Percentiles rank a stretch among this genome's conserved stretches.
Evolutionary conservation across 2,888 invertebrate genomes (phyloP).

Genomic region (Blastobasis lacticolella): DNA sequence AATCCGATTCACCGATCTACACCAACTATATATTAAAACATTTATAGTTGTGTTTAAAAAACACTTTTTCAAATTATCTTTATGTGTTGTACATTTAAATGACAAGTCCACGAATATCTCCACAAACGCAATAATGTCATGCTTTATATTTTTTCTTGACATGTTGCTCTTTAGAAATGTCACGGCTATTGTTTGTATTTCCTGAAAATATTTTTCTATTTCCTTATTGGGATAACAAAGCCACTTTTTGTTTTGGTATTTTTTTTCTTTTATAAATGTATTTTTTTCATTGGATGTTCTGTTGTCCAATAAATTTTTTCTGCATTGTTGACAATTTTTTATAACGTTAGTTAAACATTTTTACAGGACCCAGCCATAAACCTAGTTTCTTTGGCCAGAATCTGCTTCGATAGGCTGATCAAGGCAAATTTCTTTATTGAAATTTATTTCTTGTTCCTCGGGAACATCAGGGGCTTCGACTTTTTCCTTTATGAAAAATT

Average conservation of each 20-base stretch:
- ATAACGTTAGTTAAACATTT: conserved; percentile 14
- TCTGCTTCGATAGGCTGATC: background rate
- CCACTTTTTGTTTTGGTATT: conserved; percentile 5
- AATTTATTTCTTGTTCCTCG: background rate
- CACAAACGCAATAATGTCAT: no score
- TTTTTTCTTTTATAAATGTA: conserved; percentile 3
- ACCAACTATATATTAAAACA: no score
- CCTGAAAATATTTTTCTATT: background rate
- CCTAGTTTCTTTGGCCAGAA: conserved; percentile 16
- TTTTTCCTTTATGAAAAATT: conserved; percentile 7
- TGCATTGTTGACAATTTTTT: conserved; percentile 10
- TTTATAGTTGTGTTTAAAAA: no score
- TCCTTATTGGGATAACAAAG: conserved; percentile 1
- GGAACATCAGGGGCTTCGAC: conserved; percentile 3
- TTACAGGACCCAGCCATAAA: conserved; percentile 18
- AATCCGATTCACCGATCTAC: no score
- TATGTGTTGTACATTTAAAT: no score
- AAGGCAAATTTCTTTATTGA: background rate
- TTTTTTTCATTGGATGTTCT: background rate
- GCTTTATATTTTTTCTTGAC: no score
- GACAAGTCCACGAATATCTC: no score
- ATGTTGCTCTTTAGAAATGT: no score
- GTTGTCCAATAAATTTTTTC: conserved; percentile 3
- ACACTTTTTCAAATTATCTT: no score
- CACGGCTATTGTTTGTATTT: no score